Evolutionary conservation across 1,140 invertebrate species (phyloP).

Genomic region (Arion vulgaris): DNA sequence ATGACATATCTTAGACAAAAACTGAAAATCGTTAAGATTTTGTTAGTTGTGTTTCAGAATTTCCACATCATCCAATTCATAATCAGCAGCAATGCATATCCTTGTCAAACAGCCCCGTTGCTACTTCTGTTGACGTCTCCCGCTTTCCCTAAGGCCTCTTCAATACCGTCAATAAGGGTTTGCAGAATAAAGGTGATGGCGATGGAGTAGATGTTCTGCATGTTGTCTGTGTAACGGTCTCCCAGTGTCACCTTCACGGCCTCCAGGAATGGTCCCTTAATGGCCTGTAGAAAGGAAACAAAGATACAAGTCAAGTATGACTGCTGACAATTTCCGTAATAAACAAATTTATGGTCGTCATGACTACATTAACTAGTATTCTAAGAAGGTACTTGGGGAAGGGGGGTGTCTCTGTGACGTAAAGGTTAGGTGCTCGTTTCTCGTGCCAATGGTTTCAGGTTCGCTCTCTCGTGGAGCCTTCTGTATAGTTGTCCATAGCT

Average conservation of each 20-base stretch:
- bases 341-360: too few relatives aligned
- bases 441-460: too few relatives aligned
- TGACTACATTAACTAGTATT: too few relatives aligned
- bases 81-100: not conserved
- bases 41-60: not conserved
- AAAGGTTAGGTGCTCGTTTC: too few relatives aligned
- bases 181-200: constrained; percentile 93
- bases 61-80: not conserved
- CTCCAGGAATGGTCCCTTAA: constrained; percentile 78
- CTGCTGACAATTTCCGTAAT: too few relatives aligned
- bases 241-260: constrained; percentile 87
- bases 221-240: constrained; percentile 91
- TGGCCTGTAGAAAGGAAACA: constrained; percentile 75
- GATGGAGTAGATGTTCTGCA: constrained; percentile 90
- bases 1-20: not conserved
- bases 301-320: constrained; percentile 5
- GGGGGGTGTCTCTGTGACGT: too few relatives aligned
- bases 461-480: too few relatives aligned
- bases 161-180: constrained; percentile 81
- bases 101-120: not conserved
- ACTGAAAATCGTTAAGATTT: not conserved
- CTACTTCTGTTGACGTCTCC: not conserved
- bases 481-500: too few relatives aligned
- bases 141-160: constrained; percentile 35
- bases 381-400: too few relatives aligned